These are phyloP conservation scores for Bombyx mandarina DNA, from an alignment of 1,140 invertebrate genomes.

Conservation along the genomic window DNA sequence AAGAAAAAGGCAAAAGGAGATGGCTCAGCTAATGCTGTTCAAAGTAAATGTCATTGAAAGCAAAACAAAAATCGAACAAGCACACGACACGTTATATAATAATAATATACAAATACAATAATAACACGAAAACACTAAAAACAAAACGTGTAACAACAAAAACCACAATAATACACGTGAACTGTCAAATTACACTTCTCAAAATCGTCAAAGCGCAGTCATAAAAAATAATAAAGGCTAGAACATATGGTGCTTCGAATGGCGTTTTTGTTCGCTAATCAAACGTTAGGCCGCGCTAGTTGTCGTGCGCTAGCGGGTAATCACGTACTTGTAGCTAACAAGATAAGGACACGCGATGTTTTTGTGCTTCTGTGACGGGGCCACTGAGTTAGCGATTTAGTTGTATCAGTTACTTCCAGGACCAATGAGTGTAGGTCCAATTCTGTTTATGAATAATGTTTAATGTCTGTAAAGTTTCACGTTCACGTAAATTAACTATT, in stretches of 20 bases:
- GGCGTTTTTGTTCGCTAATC: slow-evolving; percentile 8
- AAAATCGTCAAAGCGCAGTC: not conserved
- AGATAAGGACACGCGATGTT: slow-evolving; percentile 5
- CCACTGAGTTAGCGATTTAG: not conserved
- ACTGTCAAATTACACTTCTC: slow-evolving; percentile 2
- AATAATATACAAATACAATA: too few species aligned
- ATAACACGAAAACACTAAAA: too few species aligned
- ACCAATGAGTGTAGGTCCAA: too few species aligned
- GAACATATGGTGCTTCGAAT: slow-evolving; percentile 1
- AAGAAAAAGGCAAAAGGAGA: too few species aligned
- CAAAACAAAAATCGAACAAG: too few species aligned
- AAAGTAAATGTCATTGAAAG: too few species aligned
- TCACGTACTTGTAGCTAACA: slow-evolving; percentile 6
- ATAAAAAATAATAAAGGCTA: slow-evolving; percentile 7
- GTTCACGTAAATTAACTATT: too few species aligned
- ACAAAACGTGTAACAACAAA: too few species aligned
- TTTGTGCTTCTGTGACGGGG: not conserved
- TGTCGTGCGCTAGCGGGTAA: slow-evolving; percentile 2
- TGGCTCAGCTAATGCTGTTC: too few species aligned
- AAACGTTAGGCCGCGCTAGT: slow-evolving; percentile 5
- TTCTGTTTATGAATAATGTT: too few species aligned
- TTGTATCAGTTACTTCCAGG: not conserved
- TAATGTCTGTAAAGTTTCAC: too few species aligned
- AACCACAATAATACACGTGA: not conserved
- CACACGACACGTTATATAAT: too few species aligned